A percentile compares a stretch with the other conserved stretches of the same genome.
Evolutionary conservation across 2,113 vertebrate species (phyloP).

Genomic region (Semnornis frantzii): DNA sequence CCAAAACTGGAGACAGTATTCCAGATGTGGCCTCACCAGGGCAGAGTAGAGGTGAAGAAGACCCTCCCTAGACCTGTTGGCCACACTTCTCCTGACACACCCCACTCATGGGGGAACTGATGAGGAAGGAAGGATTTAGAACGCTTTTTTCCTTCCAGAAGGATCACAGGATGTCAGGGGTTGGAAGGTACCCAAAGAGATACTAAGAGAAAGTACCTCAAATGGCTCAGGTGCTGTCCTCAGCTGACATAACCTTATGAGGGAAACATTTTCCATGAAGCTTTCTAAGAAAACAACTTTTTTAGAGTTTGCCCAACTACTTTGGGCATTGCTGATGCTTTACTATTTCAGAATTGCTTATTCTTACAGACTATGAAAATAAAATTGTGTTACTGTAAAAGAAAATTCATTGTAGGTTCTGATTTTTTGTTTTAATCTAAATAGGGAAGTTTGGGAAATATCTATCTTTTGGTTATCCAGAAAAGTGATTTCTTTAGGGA

Average conservation of each 20-base stretch:
- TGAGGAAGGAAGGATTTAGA: neutral
- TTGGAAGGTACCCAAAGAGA: neutral
- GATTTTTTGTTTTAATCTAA: neutral
- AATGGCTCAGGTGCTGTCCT: neutral
- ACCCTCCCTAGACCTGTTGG: no score
- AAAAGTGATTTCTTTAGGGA: neutral
- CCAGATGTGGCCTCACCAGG: no score
- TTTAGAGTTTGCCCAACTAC: neutral
- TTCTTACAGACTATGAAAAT: neutral
- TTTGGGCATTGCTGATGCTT: neutral
- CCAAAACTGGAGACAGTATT: no score
- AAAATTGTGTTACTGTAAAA: neutral
- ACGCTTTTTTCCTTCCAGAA: neutral
- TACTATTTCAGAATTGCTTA: neutral
- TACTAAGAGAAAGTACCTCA: neutral
- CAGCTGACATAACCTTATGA: neutral
- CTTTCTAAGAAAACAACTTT: neutral
- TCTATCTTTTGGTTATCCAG: neutral
- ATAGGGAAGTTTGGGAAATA: neutral
- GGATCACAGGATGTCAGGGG: no score
- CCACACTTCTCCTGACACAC: no score
- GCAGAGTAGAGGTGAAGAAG: no score
- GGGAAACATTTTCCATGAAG: neutral
- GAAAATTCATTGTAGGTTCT: neutral
- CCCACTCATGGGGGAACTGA: neutral